A percentile compares a stretch with the other conserved stretches of the same genome.
These are phyloP conservation scores for Ectemnius lituratus DNA, from an alignment of 2,888 invertebrate genomes.

Conservation along the genomic window DNA sequence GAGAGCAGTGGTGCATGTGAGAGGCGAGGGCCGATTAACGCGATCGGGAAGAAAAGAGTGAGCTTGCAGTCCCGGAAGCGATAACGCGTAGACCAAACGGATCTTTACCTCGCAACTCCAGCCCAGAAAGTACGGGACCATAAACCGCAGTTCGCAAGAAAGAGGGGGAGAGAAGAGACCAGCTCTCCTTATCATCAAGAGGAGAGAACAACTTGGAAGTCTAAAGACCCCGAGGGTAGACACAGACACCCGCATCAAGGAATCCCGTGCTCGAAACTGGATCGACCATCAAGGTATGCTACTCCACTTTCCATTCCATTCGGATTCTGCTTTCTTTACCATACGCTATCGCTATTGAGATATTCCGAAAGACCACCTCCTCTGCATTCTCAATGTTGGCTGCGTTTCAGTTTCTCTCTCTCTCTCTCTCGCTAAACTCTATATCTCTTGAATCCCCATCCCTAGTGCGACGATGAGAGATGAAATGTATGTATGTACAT, in stretches of 20 bases:
- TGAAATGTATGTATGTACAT: too few species aligned
- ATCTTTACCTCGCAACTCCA: neutral
- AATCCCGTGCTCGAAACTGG: conserved; percentile 71
- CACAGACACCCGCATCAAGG: conserved; percentile 51
- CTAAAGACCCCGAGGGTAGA: conserved; percentile 39
- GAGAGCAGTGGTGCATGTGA: neutral
- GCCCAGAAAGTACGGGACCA: neutral
- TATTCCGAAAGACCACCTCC: too few species aligned
- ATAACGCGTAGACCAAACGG: neutral
- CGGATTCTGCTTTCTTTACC: neutral
- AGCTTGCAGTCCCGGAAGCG: neutral
- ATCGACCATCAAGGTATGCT: conserved; percentile 73
- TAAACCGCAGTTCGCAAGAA: neutral
- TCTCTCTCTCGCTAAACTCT: neutral
- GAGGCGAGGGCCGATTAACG: neutral
- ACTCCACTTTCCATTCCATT: conserved; percentile 23
- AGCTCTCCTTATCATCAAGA: neutral
- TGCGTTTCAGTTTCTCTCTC: neutral
- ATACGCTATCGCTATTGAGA: neutral
- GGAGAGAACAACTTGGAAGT: neutral
- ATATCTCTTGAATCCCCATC: neutral
- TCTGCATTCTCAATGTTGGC: too few species aligned
- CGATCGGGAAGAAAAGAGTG: neutral
- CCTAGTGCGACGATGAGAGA: too few species aligned
- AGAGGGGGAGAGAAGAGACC: conserved; percentile 12